Evolutionary conservation across 2,797 vertebrate species (phyloP).

Genomic region (Chaetodon trifasciatus): DNA sequence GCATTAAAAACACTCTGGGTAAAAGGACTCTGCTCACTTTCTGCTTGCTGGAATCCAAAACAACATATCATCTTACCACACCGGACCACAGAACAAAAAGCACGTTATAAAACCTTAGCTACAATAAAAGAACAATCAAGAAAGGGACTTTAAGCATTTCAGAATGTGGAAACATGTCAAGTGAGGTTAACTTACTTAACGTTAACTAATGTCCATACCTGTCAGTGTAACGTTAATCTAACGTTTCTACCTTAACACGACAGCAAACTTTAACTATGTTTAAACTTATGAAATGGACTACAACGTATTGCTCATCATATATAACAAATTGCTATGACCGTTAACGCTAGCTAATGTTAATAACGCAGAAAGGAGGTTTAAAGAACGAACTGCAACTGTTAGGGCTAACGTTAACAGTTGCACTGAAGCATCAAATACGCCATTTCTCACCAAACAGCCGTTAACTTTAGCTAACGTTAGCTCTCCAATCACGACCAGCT

Average conservation of each 20-base stretch:
- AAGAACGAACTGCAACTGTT: background rate
- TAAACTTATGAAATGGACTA: background rate
- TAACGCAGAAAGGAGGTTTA: background rate
- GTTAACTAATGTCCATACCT: background rate
- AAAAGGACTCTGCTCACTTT: background rate
- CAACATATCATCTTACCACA: background rate
- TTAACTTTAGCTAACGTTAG: constrained; percentile 9
- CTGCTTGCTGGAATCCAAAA: constrained; percentile 1
- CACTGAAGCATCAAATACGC: constrained; percentile 1
- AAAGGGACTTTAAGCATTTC: accelerated
- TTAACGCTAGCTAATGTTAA: too few species aligned
- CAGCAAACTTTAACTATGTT: background rate
- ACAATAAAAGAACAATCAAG: background rate
- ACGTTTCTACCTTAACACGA: background rate
- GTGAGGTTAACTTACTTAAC: background rate
- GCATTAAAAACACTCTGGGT: background rate
- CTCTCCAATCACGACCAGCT: background rate
- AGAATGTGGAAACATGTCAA: background rate
- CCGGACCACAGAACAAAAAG: background rate
- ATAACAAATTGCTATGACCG: background rate
- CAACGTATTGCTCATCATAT: background rate
- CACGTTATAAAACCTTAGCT: background rate
- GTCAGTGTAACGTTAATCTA: background rate
- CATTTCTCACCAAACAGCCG: constrained; percentile 27
- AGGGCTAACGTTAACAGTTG: background rate